Conservation (phyloP, 2,797 vertebrate genomes). For the Myiotriccus ornatus region DNA sequence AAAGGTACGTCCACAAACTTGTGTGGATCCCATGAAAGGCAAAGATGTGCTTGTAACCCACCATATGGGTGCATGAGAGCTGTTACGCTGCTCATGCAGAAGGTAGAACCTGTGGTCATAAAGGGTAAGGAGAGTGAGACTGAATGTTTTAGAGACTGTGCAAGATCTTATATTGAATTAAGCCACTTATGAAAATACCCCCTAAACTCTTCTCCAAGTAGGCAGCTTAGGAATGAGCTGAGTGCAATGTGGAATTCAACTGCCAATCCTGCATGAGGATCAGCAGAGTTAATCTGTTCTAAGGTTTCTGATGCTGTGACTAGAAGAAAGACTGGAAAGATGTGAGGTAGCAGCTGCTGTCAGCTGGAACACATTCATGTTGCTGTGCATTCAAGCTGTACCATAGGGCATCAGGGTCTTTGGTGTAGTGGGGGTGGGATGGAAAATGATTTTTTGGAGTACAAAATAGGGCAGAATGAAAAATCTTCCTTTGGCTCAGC, state of each 20-base stretch:
- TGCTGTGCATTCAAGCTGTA: background rate
- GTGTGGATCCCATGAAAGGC: accelerated
- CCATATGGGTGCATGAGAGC: accelerated
- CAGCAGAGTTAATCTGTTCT: background rate
- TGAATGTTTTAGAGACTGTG: background rate
- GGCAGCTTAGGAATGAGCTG: background rate
- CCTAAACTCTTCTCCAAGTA: background rate
- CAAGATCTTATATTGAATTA: background rate
- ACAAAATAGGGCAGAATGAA: background rate
- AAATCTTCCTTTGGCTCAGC: background rate
- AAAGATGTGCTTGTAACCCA: background rate
- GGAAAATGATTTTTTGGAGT: background rate
- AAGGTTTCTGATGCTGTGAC: background rate
- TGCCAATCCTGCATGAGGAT: background rate
- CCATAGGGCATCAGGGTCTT: background rate
- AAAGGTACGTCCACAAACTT: background rate
- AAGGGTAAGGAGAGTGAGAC: background rate
- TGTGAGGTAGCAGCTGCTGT: background rate
- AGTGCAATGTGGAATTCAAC: background rate
- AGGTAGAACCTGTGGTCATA: background rate
- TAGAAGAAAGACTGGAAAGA: background rate
- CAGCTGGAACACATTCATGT: background rate
- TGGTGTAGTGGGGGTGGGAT: background rate
- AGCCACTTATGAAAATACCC: background rate
- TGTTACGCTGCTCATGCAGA: background rate